These are phyloP conservation scores for Pararge aegeria DNA, from an alignment of 1,140 invertebrate genomes.

Conservation along the genomic window DNA sequence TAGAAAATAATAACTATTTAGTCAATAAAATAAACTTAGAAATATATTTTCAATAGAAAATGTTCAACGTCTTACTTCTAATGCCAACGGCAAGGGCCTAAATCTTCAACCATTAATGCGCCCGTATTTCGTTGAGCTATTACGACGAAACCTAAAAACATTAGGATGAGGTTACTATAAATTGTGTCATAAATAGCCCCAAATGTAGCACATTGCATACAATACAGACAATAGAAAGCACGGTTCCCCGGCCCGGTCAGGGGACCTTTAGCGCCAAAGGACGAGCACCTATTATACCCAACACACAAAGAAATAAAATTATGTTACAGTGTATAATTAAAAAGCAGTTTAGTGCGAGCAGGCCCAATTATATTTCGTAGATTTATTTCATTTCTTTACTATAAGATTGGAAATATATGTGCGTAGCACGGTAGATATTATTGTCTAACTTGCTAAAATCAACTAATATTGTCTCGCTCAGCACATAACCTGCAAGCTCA, in stretches of 20 bases:
- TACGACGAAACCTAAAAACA: background rate
- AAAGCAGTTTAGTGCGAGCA: slow-evolving; percentile 1
- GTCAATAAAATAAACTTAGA: too few relatives aligned
- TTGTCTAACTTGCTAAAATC: too few relatives aligned
- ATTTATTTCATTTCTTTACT: background rate
- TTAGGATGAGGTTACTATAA: background rate
- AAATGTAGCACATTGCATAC: slow-evolving; percentile 3
- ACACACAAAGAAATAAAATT: slow-evolving; percentile 8
- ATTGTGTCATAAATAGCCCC: slow-evolving; percentile 1
- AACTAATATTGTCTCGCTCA: too few relatives aligned
- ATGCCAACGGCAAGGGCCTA: too few relatives aligned
- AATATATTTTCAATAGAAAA: too few relatives aligned
- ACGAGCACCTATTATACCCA: slow-evolving; percentile 2
- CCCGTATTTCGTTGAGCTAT: too few relatives aligned
- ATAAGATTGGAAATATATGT: too few relatives aligned
- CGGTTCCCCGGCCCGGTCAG: background rate
- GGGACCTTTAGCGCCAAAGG: background rate
- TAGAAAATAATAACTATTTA: too few relatives aligned
- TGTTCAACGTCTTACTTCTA: too few relatives aligned
- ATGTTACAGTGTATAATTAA: slow-evolving; percentile 6
- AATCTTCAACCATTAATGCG: too few relatives aligned
- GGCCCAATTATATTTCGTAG: background rate
- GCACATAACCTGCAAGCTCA: too few relatives aligned
- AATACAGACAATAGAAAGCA: slow-evolving; percentile 7
- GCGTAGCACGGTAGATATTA: too few relatives aligned